Evolutionary conservation across 2,113 vertebrate genomes (phyloP).

Genomic region (Polyodon spathula): DNA sequence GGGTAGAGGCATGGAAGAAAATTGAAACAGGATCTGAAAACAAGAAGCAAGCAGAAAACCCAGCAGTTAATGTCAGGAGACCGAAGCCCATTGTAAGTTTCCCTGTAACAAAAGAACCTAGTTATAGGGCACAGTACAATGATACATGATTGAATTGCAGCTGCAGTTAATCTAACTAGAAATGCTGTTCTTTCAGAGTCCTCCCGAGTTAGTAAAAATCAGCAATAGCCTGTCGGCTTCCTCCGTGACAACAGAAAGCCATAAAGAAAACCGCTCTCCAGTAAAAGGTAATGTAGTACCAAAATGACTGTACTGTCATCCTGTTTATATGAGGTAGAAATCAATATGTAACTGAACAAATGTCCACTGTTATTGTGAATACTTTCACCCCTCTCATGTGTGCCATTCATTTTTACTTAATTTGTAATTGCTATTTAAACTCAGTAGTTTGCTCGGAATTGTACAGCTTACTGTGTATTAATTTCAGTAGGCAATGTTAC

Average conservation of each 20-base stretch:
- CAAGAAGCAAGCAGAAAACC: slow-evolving; percentile 24
- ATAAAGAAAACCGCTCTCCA: slow-evolving; percentile 32
- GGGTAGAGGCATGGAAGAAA: slow-evolving; percentile 76
- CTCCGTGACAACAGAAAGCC: slow-evolving; percentile 36
- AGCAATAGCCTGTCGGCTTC: slow-evolving; percentile 33
- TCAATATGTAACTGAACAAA: too few relatives aligned
- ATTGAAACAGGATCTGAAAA: slow-evolving; percentile 37
- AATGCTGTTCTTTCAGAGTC: slow-evolving; percentile 44
- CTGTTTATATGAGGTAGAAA: too few relatives aligned
- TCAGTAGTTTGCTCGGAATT: too few relatives aligned
- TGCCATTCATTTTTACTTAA: too few relatives aligned
- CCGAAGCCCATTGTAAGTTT: slow-evolving; percentile 48
- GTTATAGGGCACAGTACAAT: too few relatives aligned
- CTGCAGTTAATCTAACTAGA: not conserved
- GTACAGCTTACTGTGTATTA: too few relatives aligned
- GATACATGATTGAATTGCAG: too few relatives aligned
- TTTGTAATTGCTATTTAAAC: too few relatives aligned
- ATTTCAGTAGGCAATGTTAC: too few relatives aligned
- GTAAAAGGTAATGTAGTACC: slow-evolving; percentile 45
- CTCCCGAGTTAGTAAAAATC: slow-evolving; percentile 39
- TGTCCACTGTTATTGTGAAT: not conserved
- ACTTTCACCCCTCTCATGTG: not conserved
- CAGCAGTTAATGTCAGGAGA: slow-evolving; percentile 23
- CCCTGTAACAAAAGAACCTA: not conserved
- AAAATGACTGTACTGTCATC: too few relatives aligned